These are phyloP conservation scores for Nowickia ferox DNA, from an alignment of 2,888 invertebrate genomes.

Conservation along the genomic window DNA sequence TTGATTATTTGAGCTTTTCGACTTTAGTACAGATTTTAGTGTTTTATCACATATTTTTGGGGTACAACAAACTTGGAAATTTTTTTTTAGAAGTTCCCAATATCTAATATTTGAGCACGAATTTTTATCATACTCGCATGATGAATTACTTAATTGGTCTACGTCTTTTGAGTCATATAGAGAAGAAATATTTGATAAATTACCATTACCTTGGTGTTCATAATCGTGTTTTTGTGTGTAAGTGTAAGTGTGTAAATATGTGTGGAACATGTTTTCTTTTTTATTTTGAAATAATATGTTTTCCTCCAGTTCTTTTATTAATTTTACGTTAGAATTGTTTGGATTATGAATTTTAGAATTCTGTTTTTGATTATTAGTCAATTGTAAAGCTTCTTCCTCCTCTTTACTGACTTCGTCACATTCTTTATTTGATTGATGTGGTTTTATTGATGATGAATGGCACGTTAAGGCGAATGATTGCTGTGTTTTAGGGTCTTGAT, in stretches of 20 bases:
- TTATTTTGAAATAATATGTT: constrained; percentile 67
- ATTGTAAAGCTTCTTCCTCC: constrained; percentile 38
- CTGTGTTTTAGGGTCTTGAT: constrained; percentile 37
- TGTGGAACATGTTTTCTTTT: constrained; percentile 51
- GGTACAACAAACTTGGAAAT: constrained; percentile 56
- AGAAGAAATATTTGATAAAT: constrained; percentile 12
- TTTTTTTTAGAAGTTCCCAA: constrained; percentile 13
- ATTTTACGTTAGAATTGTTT: constrained; percentile 16
- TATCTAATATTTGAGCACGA: constrained; percentile 23
- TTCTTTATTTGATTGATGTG: constrained; percentile 43
- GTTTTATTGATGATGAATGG: constrained; percentile 50
- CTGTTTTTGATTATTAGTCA: constrained; percentile 16
- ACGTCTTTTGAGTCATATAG: not conserved
- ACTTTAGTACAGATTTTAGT: constrained; percentile 67
- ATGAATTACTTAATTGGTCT: constrained; percentile 7
- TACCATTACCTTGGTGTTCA: constrained; percentile 50
- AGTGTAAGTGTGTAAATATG: constrained; percentile 40
- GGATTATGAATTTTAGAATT: constrained; percentile 10
- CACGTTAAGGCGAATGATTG: constrained; percentile 37
- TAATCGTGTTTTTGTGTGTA: constrained; percentile 24
- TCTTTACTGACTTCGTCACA: constrained; percentile 55
- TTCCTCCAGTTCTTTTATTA: constrained; percentile 60
- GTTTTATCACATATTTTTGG: constrained; percentile 72
- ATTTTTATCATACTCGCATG: not conserved
- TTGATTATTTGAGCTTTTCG: constrained; percentile 11